Percentiles rank a stretch among this genome's conserved stretches.
Evolutionary conservation across 2,797 vertebrate genomes (phyloP).

Genomic region (Callimico goeldii): DNA sequence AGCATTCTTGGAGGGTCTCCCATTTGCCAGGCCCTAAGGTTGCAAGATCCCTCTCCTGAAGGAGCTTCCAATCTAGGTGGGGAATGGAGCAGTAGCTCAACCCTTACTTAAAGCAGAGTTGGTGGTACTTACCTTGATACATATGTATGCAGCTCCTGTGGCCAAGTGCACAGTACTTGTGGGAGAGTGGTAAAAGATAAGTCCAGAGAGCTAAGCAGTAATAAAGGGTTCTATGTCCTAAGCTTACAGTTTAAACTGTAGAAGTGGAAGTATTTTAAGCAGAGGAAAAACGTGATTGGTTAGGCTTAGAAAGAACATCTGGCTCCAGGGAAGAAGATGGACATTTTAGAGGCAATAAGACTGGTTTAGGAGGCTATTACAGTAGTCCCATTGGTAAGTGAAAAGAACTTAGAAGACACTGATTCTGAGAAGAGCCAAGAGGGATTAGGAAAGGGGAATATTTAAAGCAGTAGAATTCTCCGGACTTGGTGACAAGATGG

Average conservation of each 20-base stretch:
- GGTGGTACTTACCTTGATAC: neutral
- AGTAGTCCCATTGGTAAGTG: neutral
- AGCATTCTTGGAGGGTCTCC: neutral
- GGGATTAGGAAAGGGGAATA: neutral
- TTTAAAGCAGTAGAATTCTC: neutral
- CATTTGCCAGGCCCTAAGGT: neutral
- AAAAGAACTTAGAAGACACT: neutral
- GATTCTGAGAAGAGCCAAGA: neutral
- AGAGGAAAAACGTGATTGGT: neutral
- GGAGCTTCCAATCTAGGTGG: neutral
- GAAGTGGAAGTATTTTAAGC: neutral
- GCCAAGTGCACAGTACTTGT: neutral
- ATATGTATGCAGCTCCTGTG: neutral
- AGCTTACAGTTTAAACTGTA: neutral
- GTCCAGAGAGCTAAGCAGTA: neutral
- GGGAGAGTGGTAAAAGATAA: neutral
- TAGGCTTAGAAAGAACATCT: neutral
- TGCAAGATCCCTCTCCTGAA: neutral
- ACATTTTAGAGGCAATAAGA: neutral
- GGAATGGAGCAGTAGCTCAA: neutral
- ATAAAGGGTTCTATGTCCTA: neutral
- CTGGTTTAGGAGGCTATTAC: neutral
- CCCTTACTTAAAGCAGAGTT: neutral
- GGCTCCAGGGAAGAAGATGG: neutral
- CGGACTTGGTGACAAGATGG: no score